Evolutionary conservation across 2,888 invertebrate genomes (phyloP).

Genomic region (Troilus luridus): DNA sequence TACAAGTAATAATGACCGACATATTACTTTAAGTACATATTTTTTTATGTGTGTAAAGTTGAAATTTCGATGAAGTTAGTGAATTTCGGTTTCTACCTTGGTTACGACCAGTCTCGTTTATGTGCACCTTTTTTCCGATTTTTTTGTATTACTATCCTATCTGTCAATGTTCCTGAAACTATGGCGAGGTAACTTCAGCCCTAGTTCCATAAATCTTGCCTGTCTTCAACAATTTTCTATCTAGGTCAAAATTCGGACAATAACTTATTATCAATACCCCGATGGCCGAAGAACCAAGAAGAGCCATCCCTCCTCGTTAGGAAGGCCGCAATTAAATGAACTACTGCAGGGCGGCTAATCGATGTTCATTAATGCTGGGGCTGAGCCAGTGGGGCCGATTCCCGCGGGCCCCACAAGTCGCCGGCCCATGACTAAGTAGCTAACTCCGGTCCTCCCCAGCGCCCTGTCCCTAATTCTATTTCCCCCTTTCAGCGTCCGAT

Average conservation of each 20-base stretch:
- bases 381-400: background rate
- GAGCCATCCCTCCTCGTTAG: conserved; percentile 45
- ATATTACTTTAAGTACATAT: too few species aligned
- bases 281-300: background rate
- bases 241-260: background rate
- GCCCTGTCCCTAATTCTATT: conserved; percentile 49
- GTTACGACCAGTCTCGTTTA: too few species aligned
- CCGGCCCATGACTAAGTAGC: conserved; percentile 61
- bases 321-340: background rate
- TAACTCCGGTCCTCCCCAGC: conserved; percentile 61
- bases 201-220: background rate
- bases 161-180: background rate
- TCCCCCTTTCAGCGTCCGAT: conserved; percentile 51
- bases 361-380: conserved; percentile 44
- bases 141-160: too few species aligned
- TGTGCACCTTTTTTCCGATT: too few species aligned
- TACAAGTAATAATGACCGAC: too few species aligned
- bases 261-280: conserved; percentile 1
- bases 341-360: conserved; percentile 26
- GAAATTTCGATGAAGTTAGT: too few species aligned
- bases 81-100: too few species aligned
- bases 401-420: conserved; percentile 53
- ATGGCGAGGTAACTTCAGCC: background rate
- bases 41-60: too few species aligned
- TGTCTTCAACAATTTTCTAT: background rate